Evolutionary conservation across 2,888 invertebrate genomes (phyloP).

Genomic region (Paralinhomoeus sp.): DNA sequence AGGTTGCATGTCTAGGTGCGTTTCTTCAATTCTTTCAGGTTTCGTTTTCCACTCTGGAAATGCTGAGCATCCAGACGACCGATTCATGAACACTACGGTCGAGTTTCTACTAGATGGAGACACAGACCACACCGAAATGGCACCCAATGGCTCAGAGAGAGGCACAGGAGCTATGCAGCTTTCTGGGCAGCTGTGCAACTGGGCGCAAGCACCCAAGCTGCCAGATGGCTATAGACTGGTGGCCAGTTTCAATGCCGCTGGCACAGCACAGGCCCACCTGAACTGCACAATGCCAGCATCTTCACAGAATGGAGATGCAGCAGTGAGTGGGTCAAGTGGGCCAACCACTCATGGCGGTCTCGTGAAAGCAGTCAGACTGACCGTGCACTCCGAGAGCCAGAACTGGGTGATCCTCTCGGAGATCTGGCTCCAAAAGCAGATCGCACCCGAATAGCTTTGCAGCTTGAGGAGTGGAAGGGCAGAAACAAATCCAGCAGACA

Average conservation of each 20-base stretch:
- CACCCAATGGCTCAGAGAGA: conserved; percentile 7
- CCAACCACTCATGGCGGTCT: neutral
- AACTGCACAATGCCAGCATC: conserved; percentile 12
- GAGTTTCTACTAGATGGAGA: conserved; percentile 31
- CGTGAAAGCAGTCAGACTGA: conserved; percentile 18
- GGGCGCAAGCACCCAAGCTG: neutral
- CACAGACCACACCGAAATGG: too few species aligned
- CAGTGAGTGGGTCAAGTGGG: too few species aligned
- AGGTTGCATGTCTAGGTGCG: too few species aligned
- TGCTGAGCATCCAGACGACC: conserved; percentile 63
- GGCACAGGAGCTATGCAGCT: too few species aligned
- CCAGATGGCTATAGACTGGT: conserved; percentile 2
- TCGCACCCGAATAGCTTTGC: too few species aligned
- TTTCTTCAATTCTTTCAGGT: too few species aligned
- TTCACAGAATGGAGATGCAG: too few species aligned
- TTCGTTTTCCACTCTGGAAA: conserved; percentile 46
- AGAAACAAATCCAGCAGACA: too few species aligned
- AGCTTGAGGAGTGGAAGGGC: too few species aligned
- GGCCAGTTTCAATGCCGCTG: conserved; percentile 20
- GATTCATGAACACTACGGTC: conserved; percentile 59
- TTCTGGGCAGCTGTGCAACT: neutral
- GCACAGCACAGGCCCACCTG: conserved; percentile 17
- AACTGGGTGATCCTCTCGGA: conserved; percentile 28
- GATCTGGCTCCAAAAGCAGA: conserved; percentile 18
- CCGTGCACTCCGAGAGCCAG: conserved; percentile 17